Conservation (phyloP, 2,113 vertebrate species). For the Sylvia atricapilla region DNA sequence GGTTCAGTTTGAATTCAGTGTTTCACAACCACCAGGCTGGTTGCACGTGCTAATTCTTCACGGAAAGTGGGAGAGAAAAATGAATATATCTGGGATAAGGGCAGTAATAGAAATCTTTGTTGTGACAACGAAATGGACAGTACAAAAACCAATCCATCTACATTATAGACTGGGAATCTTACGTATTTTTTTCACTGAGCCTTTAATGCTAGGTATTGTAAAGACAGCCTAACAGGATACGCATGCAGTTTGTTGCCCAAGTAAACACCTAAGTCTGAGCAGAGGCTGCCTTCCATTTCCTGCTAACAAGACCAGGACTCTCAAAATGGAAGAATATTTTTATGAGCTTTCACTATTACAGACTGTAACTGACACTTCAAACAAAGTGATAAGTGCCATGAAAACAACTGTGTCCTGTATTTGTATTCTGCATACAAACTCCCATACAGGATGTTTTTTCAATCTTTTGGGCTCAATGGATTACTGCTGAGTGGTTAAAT, state of each 20-base stretch:
- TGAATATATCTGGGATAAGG: neutral
- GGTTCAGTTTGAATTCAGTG: neutral
- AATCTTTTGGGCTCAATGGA: neutral
- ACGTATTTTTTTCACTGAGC: neutral
- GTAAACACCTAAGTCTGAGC: neutral
- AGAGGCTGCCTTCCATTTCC: neutral
- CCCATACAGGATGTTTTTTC: accelerated
- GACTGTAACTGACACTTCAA: neutral
- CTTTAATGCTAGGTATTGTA: neutral
- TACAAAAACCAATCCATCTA: neutral
- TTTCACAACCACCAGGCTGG: neutral
- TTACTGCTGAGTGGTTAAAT: neutral
- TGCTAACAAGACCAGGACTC: neutral
- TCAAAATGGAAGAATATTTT: neutral
- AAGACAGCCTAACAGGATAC: neutral
- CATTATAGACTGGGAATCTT: neutral
- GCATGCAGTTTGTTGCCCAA: neutral
- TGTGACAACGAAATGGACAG: neutral
- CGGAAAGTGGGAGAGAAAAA: neutral
- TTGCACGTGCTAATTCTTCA: neutral
- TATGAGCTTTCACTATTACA: neutral
- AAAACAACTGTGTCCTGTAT: neutral
- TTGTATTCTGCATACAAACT: neutral
- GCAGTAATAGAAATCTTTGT: neutral
- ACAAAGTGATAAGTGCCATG: neutral